A percentile compares a stretch with the other conserved stretches of the same genome.
phyloP scores from a whole-genome alignment of 2,113 vertebrate species.

The Megaceryle maxima region DNA sequence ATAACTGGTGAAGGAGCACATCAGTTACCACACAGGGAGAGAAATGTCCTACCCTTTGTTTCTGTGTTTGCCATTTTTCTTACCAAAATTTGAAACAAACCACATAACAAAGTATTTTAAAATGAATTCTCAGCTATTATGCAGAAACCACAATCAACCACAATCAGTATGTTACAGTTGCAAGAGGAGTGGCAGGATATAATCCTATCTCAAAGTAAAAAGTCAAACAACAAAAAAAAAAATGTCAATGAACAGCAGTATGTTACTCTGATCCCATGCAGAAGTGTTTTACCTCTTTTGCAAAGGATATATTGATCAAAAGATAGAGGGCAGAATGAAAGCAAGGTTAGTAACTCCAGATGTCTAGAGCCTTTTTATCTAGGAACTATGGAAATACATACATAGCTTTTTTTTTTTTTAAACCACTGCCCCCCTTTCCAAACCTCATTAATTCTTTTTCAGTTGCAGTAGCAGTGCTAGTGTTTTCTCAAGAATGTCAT shows the following conservation, averaged over 20 bases:
- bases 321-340: neutral
- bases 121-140: neutral
- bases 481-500: neutral
- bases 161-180: neutral
- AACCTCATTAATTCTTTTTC: slow-evolving; percentile 49
- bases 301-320: neutral
- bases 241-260: neutral
- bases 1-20: neutral
- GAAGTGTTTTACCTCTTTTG: neutral
- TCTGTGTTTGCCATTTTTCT: neutral
- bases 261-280: neutral
- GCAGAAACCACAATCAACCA: neutral
- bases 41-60: neutral
- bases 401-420: neutral
- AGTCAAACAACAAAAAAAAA: neutral
- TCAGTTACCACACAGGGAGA: neutral
- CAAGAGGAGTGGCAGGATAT: neutral
- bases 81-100: neutral
- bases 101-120: neutral
- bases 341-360: neutral
- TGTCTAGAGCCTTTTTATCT: neutral
- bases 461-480: neutral
- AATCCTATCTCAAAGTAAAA: neutral
- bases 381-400: neutral
- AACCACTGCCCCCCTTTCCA: neutral